Base-by-base conservation (phyloP, 1,140 invertebrate genomes). In the fruit fly (Drosophila melanogaster) region DNA sequence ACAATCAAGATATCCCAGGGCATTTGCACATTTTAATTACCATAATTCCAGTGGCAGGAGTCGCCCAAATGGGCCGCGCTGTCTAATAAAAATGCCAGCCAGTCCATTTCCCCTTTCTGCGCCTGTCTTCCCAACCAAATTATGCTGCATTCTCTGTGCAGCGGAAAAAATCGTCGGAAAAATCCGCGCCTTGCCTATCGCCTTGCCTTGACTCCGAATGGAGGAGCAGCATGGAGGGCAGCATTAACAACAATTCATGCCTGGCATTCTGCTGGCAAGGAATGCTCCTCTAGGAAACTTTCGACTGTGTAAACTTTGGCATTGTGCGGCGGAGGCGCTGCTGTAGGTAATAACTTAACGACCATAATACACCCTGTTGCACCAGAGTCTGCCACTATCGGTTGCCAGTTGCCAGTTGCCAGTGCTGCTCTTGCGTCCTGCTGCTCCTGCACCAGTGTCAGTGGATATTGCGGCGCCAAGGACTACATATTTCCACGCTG, bases 301-400 rank as follows among this genome's bases (percentile, higher is more conserved):
- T 87, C 84, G 77, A 72, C 74, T 89, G 77, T 84, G 84, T 75
- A 89, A 89, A 89, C 84, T 89, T 89, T 80, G 84, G 60, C 84
- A 80, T 89, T 89, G 84, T 89, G 60, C 46, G 38, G 71, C 46
- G 38, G 10, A 38, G 54, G 38, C 76, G 80, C 51, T 81, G 73
- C 61, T 75, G 62, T 80, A 89, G 80, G 79, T 89, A 89, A 89
- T 89, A 89, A 89, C 84, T 89, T 89, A 89, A 89, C 84, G 84
- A 84, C 85, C 85, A 89, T 89, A 89, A 89, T 89, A 90, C 84
- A 89, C 84, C 84, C 84, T 89, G 84, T 89, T 89, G 84, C 84
- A 79, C 80, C 72, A 60, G 40, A 53, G 61, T 57, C 66, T 69
- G 62, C 62, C 67, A 57, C 65, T 73, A 62, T 72, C 57, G 41